Evolutionary conservation across 1,140 invertebrate genomes (phyloP).

Genomic region (Trachymyrmex cornetzi): DNA sequence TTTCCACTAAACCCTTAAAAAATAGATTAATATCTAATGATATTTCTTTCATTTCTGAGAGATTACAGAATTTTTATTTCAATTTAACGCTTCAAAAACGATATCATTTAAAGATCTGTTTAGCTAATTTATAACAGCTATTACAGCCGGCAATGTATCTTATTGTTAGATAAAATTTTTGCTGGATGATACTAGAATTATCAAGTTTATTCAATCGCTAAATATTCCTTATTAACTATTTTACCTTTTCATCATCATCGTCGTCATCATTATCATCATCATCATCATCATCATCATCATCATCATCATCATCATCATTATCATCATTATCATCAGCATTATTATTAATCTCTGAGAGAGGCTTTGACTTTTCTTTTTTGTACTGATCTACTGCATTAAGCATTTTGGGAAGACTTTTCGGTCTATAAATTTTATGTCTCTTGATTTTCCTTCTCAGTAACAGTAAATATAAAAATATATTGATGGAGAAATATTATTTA

Average conservation of each 20-base stretch:
- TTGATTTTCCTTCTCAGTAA: constrained; percentile 41
- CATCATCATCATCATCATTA: constrained; percentile 31
- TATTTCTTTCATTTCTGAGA: constrained; percentile 17
- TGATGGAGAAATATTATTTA: constrained; percentile 28
- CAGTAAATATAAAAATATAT: background rate
- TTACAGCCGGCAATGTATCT: constrained; percentile 10
- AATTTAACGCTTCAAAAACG: constrained; percentile 2
- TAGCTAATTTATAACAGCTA: background rate
- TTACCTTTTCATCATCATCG: background rate
- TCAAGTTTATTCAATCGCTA: constrained; percentile 29
- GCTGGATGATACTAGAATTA: constrained; percentile 33
- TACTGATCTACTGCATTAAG: constrained; percentile 65
- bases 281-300: constrained; percentile 26
- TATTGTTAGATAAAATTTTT: constrained; percentile 41
- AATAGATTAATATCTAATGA: constrained; percentile 12
- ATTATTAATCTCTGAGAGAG: constrained; percentile 40
- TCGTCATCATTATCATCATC: constrained; percentile 37
- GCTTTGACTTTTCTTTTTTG: constrained; percentile 41
- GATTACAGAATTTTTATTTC: constrained; percentile 8
- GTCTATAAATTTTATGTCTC: constrained; percentile 19
- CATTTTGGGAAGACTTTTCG: constrained; percentile 65
- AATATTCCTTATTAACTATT: constrained; percentile 30
- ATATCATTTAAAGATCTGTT: constrained; percentile 3
- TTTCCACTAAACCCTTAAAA: constrained; percentile 49
- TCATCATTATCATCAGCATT: constrained; percentile 42